phyloP scores from a whole-genome alignment of 2,113 vertebrate genomes.

The Chascanopsetta lugubris region DNA sequence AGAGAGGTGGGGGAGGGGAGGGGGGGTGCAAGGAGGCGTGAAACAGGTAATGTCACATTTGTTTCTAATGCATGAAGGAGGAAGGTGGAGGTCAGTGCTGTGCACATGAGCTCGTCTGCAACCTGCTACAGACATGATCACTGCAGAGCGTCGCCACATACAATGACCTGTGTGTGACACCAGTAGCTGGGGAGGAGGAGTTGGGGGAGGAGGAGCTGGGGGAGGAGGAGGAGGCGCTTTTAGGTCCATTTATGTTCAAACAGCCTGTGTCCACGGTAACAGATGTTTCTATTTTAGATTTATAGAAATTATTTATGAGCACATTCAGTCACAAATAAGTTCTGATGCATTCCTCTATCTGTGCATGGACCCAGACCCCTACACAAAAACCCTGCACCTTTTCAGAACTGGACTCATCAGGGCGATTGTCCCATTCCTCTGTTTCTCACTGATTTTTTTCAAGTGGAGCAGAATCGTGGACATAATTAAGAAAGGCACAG shows the following conservation, averaged over 20 bases:
- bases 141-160: not conserved
- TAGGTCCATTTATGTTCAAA: slow-evolving; percentile 23
- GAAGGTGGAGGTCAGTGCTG: slow-evolving; percentile 53
- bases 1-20: slow-evolving; percentile 1
- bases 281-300: too few relatives aligned
- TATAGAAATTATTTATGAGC: slow-evolving; percentile 30
- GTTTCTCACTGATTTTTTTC: too few relatives aligned
- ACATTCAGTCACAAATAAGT: slow-evolving; percentile 34
- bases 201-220: not conserved
- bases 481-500: too few relatives aligned
- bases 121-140: slow-evolving; percentile 9
- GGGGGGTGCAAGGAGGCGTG: slow-evolving; percentile 15
- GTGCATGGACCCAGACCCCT: too few relatives aligned
- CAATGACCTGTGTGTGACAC: slow-evolving; percentile 25
- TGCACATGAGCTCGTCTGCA: slow-evolving; percentile 26
- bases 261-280: slow-evolving; percentile 17
- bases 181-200: too few relatives aligned
- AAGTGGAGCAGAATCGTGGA: too few relatives aligned
- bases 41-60: slow-evolving; percentile 47
- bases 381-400: too few relatives aligned
- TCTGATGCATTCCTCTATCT: too few relatives aligned
- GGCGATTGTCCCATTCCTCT: too few relatives aligned
- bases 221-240: not conserved
- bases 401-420: too few relatives aligned
- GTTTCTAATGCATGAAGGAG: slow-evolving; percentile 50